Evolutionary conservation across 2,888 invertebrate genomes (phyloP), one percentile per base, ranked within the genome.

Genomic region (Geophilus truncorum): DNA sequence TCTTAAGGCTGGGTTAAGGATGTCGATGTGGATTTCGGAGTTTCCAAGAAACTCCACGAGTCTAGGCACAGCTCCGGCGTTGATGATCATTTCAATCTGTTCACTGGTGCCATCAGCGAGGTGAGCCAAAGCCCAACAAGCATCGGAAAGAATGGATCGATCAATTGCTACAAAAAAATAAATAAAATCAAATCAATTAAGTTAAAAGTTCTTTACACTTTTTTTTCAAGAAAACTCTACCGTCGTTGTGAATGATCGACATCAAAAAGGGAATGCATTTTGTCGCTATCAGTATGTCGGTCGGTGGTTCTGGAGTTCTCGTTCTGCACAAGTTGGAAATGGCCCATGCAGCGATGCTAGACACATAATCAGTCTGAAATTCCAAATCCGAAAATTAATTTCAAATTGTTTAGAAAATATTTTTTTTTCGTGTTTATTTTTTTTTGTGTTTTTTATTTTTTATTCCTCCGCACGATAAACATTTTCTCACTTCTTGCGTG

Each of bases 321-420:
- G 95, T 97, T 85, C 98, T 92, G 90, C 98, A 99, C 86, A 99
- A 90, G 89, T 99, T 99, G 77, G 98, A 98, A 87, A 99, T 96
- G 21, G 98, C 98, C 98, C 98, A 99, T 70, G 98, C 98, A 81
- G 98, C 98, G 86, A 99, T 99, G 83, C 98, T 92, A 99, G 90
- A 89, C 99, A 99, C 80, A 94, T 92, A n/a, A n/a, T n/a, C n/a
- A n/a, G n/a, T n/a, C n/a, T n/a, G n/a, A n/a, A n/a, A n/a, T n/a
- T n/a, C n/a, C n/a, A n/a, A n/a, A n/a, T n/a, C n/a, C n/a, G n/a
- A n/a, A n/a, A n/a, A n/a, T n/a, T n/a, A n/a, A n/a, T n/a, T n/a
- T n/a, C n/a, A n/a, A n/a, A n/a, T n/a, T n/a, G n/a, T n/a, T n/a
- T n/a, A n/a, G n/a, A n/a, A n/a, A n/a, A n/a, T n/a, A n/a, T n/a